Evolutionary conservation across 2,888 invertebrate genomes (phyloP), one percentile per base, ranked within the genome.

Genomic region (Eupithecia insigniata): DNA sequence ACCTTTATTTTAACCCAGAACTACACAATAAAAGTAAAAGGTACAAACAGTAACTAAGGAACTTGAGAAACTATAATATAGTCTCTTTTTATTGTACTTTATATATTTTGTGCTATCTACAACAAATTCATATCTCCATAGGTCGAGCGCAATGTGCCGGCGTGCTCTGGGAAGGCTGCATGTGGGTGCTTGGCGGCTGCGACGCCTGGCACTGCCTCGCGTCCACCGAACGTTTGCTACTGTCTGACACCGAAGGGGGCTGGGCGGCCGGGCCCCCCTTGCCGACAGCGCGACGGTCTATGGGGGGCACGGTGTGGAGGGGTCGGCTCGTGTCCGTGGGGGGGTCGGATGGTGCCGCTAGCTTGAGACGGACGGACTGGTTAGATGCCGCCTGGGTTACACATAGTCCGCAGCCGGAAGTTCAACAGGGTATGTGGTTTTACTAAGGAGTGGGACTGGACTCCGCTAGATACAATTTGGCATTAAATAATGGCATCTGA

Each of bases 141-240:
- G 97, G 96, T 26, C 96, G 98, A 22, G 97, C 97, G 85, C 98
- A 98, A 91, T 96, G 97, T 67, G 97, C 96, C 30, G 96, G 96
- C 39, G 96, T 96, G 74, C 92, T 95, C 39, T 96, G 96, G 92
- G 94, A 95, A 75, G 96, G 95, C 73, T 92, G 95, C 81, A 94
- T 98, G 71, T 97, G 97, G 94, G 98, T 96, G 39, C 96, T 97
- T 73, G 98, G 98, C 73, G 98, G 98, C 36, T 97, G 97, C 87
- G 98, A 98, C 90, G 96, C 96, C n/a, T 98, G 98, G 98, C 97
- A 96, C 90, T 97, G 97, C 88, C 94, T 97, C 64, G 88, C 92
- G 55, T 81, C 84, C 79, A 90, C 90, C 14, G 94, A 94, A 87
- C 81, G 80, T 70, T 86, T 92, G 83, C 70, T 81, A 55, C 83